Percentiles rank a stretch among this genome's conserved stretches.
These are phyloP conservation scores for Molothrus ater DNA, from an alignment of 2,797 vertebrate species.

Conservation along the genomic window DNA sequence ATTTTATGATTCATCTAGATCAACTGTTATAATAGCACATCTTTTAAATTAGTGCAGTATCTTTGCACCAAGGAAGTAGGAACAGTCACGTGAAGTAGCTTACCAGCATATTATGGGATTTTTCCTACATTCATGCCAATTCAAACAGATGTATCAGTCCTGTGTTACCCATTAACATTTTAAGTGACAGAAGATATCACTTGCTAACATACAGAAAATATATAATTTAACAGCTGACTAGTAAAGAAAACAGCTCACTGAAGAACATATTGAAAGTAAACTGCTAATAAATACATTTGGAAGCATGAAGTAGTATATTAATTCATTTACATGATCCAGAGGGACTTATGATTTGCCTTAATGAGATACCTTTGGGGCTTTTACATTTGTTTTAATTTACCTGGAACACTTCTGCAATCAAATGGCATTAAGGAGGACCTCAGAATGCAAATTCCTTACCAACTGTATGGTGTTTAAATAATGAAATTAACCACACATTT, in stretches of 20 bases:
- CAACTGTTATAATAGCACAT: neutral
- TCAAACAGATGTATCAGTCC: conserved; percentile 28
- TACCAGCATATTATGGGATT: neutral
- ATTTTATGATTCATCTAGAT: neutral
- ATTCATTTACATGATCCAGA: neutral
- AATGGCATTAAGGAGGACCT: neutral
- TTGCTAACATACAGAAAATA: conserved; percentile 30
- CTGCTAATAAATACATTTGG: conserved; percentile 19
- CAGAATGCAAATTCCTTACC: neutral
- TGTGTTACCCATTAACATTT: conserved; percentile 30
- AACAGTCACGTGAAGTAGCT: neutral
- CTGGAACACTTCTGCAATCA: neutral
- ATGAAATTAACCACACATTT: neutral
- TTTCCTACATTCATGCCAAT: neutral
- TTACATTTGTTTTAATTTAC: neutral
- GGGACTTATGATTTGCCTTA: neutral
- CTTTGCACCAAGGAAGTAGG: neutral
- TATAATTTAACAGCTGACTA: conserved; percentile 26
- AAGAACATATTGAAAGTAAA: conserved; percentile 8
- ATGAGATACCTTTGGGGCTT: neutral
- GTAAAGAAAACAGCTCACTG: neutral
- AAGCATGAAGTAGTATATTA: neutral
- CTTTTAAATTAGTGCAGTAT: neutral
- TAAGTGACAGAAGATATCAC: neutral
- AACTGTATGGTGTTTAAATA: neutral